Base-by-base conservation (phyloP, 2,797 vertebrate genomes). In the Acipenser oxyrinchus region DNA sequence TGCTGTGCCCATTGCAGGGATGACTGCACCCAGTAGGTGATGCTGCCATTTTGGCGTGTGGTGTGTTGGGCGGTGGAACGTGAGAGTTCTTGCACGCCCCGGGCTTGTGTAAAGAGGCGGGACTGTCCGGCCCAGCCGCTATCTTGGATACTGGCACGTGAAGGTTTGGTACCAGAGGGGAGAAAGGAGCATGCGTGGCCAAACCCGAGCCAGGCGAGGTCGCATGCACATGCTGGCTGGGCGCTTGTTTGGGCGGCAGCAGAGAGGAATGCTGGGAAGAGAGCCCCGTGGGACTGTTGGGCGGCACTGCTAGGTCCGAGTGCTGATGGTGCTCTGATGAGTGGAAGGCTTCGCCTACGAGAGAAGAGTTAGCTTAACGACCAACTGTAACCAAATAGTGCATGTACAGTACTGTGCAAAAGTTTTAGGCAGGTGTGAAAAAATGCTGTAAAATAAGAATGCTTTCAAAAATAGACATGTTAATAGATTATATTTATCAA, bases 271-370 rank as follows among this genome's bases (percentile, higher is more conserved):
- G 92, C 83, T 96, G 95, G 64, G 94, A 94, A 49, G 93, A 91
- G 71, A 96, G 89, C 71, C 94, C 93, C 0, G 97, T 97, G 76
- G 97, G 97, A 77, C 97, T 98, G 81, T 99, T 99, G 76, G 97
- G 97, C 62, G 97, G 97, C 83, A 93, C 96, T 55, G 95, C 95
- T 81, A 98, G 92, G 87, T 97, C 95, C 76, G 94, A 89, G 77
- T 95, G 93, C 86, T 93, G 93, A 87, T 95, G 95, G 77, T 94
- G 93, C 78, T 98, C 96, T 74, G 77, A 91, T 78, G 93, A 87
- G 81, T 95, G 93, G 85, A 97, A 96, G 83, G 92, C 93, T 87
- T 99, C 96, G 83, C 96, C 97, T 99, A 85, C 64, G 79, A 69
- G 67, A 72, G 23, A 62, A 65, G 66, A 1, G 66, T 15, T 0